Base-by-base conservation (phyloP, 2,888 invertebrate species). In the Mesochorus sp. region DNA sequence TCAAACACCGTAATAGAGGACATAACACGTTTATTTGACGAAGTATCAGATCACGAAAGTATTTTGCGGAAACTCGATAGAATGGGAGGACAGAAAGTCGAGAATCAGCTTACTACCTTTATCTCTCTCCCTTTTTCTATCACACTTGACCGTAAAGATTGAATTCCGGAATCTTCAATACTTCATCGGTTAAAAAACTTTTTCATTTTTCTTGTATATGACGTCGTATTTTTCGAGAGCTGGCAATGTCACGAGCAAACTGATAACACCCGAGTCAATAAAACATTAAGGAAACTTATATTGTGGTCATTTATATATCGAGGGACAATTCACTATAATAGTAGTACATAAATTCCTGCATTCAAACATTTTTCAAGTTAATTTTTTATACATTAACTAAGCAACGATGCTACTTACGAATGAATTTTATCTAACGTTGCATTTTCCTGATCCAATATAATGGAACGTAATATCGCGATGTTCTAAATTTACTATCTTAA, bases 151-250 rank as follows among this genome's bases (percentile, higher is more conserved):
- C 85, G 79, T 85, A 83, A 83, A 83, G 62, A 72, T 72, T 81
- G 73, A 85, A 83, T 84, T 83, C 82, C 80, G 82, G 84, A 87
- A 86, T 83, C 83, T 79, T 74, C 82, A 28, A 37, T 74, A 76
- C 81, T 84, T 85, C 82, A 86, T 85, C 86, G 83, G 86, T 85
- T 81, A 82, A 82, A 80, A 86, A 87, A 81, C 85, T 85, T 83
- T 77, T 82, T 81, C 26, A 10, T 42, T 44, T 24, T 21, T 28
- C 3, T 47, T 10, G 1, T 24, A 31, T 24, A 14, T 17, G 26
- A 37, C 39, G 55, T 34, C 31, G 49, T 21, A 34, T 12, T 42
- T 17, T 44, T 14, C n/a, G 47, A 42, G 59, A 12, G 34, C n/a
- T 66, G 51, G 31, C 44, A 67, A 66, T 57, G 47, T 49, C 42